These are phyloP conservation scores for Bubalus kerabau DNA, from an alignment of 2,113 vertebrate species.

Conservation along the genomic window DNA sequence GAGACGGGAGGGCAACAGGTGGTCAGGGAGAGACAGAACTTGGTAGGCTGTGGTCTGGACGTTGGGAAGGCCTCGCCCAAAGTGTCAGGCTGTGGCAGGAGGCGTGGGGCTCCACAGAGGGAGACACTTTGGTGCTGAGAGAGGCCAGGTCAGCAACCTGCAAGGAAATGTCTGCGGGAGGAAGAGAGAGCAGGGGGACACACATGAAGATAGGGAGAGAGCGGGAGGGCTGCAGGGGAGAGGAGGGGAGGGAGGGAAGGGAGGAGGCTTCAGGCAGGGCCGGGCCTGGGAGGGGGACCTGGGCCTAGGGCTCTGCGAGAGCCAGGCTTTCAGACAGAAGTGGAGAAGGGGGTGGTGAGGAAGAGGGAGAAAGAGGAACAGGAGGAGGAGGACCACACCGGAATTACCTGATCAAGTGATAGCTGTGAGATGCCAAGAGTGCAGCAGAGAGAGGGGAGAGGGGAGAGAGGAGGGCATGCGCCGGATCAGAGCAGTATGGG, in stretches of 20 bases:
- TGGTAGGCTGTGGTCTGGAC: not conserved
- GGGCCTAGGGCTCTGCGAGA: not conserved
- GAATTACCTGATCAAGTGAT: slow-evolving; percentile 99
- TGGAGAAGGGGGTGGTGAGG: slow-evolving; percentile 40
- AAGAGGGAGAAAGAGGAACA: slow-evolving; percentile 67
- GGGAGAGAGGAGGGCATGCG: slow-evolving; percentile 88
- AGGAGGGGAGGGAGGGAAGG: not conserved
- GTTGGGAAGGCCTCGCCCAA: not conserved
- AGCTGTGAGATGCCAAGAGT: slow-evolving; percentile 95
- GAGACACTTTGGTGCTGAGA: not conserved
- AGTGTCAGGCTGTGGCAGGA: not conserved
- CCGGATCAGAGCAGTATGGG: slow-evolving; percentile 85
- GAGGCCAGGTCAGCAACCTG: not conserved
- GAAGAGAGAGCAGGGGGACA: not conserved
- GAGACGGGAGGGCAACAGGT: not conserved
- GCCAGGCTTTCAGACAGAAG: not conserved
- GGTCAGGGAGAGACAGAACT: not conserved
- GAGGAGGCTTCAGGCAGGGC: not conserved
- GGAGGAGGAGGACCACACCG: slow-evolving; percentile 79
- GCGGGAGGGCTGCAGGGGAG: not conserved
- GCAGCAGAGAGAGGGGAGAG: slow-evolving; percentile 81
- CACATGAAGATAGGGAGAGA: not conserved
- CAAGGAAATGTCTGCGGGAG: not conserved
- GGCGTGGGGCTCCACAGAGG: not conserved
- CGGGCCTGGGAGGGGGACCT: not conserved